A percentile compares a stretch with the other conserved stretches of the same genome.
Evolutionary conservation across 2,888 invertebrate species (phyloP).

Genomic region (Amblyjoppa proteus): DNA sequence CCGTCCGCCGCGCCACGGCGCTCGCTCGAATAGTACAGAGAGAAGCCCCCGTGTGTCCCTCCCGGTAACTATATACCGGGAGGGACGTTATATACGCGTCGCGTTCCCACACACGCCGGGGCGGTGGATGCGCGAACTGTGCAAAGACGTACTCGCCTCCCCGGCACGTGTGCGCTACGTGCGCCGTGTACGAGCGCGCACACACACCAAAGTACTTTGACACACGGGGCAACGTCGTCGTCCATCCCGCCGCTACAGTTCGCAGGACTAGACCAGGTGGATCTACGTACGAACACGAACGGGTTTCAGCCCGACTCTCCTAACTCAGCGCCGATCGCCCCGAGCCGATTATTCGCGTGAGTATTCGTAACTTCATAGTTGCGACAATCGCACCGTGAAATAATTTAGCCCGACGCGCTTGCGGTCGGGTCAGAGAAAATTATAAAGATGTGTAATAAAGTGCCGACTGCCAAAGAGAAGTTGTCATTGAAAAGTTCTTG

Average conservation of each 20-base stretch:
- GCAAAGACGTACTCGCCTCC: slow-evolving; percentile 59
- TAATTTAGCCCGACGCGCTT: slow-evolving; percentile 37
- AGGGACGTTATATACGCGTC: slow-evolving; percentile 10
- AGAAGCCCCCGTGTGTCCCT: slow-evolving; percentile 51
- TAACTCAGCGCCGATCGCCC: background rate
- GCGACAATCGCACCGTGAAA: slow-evolving; percentile 53
- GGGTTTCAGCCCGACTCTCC: slow-evolving; percentile 31
- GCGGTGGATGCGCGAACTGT: slow-evolving; percentile 37
- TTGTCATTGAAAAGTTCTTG: too few species aligned
- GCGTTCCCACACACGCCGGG: slow-evolving; percentile 53
- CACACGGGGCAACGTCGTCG: slow-evolving; percentile 14
- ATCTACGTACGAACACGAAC: slow-evolving; percentile 19
- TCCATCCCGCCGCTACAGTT: slow-evolving; percentile 10
- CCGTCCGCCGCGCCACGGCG: slow-evolving; percentile 6
- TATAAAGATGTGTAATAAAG: background rate
- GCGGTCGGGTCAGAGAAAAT: background rate
- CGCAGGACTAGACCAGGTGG: slow-evolving; percentile 16
- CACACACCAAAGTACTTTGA: background rate
- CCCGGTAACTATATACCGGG: slow-evolving; percentile 24
- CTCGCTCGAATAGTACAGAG: slow-evolving; percentile 43
- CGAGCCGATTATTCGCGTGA: background rate
- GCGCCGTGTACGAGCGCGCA: background rate
- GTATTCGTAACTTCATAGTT: slow-evolving; percentile 56
- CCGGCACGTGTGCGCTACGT: slow-evolving; percentile 58
- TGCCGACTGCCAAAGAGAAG: too few species aligned